These are phyloP conservation scores for Setipinna tenuifilis DNA, from an alignment of 2,797 vertebrate genomes.

Conservation along the genomic window DNA sequence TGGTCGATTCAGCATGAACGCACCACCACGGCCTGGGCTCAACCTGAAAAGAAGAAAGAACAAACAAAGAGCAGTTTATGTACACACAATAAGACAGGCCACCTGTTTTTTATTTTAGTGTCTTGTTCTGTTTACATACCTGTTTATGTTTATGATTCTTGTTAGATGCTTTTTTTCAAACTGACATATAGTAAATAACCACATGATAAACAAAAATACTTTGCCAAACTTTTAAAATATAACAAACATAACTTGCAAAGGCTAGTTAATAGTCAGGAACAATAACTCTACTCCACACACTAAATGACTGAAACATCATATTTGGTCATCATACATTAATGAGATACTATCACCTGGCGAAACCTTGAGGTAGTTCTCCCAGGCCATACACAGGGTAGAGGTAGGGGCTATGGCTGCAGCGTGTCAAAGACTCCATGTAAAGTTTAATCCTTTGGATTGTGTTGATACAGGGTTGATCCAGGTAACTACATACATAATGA, in stretches of 20 bases:
- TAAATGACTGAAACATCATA: too few relatives aligned
- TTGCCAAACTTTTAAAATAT: too few relatives aligned
- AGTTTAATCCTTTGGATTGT: conserved; percentile 72
- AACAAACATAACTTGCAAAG: background rate
- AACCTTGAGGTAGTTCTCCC: conserved; percentile 77
- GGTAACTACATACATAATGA: conserved; percentile 62
- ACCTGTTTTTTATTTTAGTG: background rate
- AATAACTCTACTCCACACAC: too few relatives aligned
- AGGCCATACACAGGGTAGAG: conserved; percentile 78
- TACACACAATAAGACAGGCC: background rate
- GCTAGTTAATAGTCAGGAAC: background rate
- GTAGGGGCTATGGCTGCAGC: conserved; percentile 72
- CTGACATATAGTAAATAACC: too few relatives aligned
- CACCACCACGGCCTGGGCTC: conserved; percentile 72
- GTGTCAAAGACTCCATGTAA: conserved; percentile 73
- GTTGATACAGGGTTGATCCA: conserved; percentile 74
- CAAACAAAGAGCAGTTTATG: background rate
- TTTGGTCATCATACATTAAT: background rate
- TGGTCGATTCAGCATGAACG: conserved; percentile 69
- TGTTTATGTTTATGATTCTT: background rate
- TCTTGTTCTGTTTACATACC: background rate
- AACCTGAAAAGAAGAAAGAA: conserved; percentile 64
- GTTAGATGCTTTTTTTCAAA: too few relatives aligned
- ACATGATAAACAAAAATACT: too few relatives aligned
- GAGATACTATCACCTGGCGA: conserved; percentile 67